Percentiles rank a stretch among this genome's conserved stretches.
phyloP scores from a whole-genome alignment of 2,888 invertebrate genomes.

The Pachycephus smyrnensis region DNA sequence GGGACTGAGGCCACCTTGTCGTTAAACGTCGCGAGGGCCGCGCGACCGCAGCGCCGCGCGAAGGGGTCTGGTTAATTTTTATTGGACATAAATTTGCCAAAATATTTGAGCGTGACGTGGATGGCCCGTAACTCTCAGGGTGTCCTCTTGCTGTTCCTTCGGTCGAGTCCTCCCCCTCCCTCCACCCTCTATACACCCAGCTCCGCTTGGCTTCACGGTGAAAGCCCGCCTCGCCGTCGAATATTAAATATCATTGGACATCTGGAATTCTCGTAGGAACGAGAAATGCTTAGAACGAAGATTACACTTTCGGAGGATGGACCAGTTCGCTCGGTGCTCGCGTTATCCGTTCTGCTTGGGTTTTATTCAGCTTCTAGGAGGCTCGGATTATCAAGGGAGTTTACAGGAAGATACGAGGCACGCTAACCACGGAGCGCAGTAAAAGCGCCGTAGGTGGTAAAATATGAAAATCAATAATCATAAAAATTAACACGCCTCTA shows the following conservation, averaged over 20 bases:
- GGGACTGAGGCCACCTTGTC: slow-evolving; percentile 42
- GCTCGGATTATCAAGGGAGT: too few relatives aligned
- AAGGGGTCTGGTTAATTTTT: slow-evolving; percentile 66
- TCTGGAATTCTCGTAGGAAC: slow-evolving; percentile 43
- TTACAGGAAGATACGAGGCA: background rate
- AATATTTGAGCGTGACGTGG: slow-evolving; percentile 65
- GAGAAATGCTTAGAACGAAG: background rate
- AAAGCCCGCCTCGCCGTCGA: slow-evolving; percentile 23
- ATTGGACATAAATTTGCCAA: slow-evolving; percentile 67
- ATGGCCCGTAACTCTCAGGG: slow-evolving; percentile 61
- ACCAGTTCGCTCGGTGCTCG: too few relatives aligned
- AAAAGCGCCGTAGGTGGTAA: slow-evolving; percentile 51
- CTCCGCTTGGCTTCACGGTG: slow-evolving; percentile 8
- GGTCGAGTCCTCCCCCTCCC: slow-evolving; percentile 15
- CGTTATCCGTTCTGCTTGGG: too few relatives aligned
- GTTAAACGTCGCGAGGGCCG: slow-evolving; percentile 44
- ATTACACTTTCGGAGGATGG: background rate
- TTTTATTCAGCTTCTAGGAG: too few relatives aligned
- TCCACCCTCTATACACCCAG: slow-evolving; percentile 11
- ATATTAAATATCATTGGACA: slow-evolving; percentile 52
- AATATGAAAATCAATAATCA: slow-evolving; percentile 66
- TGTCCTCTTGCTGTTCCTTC: slow-evolving; percentile 34
- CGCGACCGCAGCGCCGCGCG: slow-evolving; percentile 46
- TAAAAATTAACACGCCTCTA: slow-evolving; percentile 62
- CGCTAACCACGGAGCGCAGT: slow-evolving; percentile 8